Base-by-base conservation (phyloP, 2,888 invertebrate species). In the Meteorus cinctellus region DNA sequence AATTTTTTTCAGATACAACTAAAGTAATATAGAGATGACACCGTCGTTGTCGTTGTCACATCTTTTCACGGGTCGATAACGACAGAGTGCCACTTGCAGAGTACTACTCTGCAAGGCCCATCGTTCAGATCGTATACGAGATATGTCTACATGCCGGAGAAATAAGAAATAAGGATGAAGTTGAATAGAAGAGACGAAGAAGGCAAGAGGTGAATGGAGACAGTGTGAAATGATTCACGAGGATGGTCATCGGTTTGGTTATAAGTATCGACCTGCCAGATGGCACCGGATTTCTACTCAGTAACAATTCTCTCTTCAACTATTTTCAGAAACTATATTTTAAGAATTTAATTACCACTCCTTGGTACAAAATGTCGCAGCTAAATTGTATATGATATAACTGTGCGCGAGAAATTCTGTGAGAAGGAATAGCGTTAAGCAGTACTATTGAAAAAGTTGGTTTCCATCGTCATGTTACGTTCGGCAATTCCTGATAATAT, bases 241-340 rank as follows among this genome's bases (percentile, higher is more conserved):
- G 65, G 4, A 55, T 68, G 62, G 78, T 77, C 72, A 63, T 63
- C 63, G 31, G 62, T 62, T 55, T 63, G 63, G 72, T 63, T 48
- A 69, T 75, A 80, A 78, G 78, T 79, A 81, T 81, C 79, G 77
- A 81, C 78, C 78, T 80, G 80, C 77, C 81, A 80, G 78, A 79
- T 80, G 79, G 80, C 77, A 80, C 71, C 78, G 67, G 80, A 77
- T 75, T 62, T 76, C 76, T 60, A 66, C 60, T 75, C 72, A 27
- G 27, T 48, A 63, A 41, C 72, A 69, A 68, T 65, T 41, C 45
- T 66, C 60, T 70, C 68, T 76, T 77, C 73, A 74, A 78, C 80
- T 81, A 81, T 81, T 81, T 81, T 78, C 76, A 78, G 81, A 81
- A 78, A 79, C 77, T 80, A 79, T 81, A 81, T 81, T 81, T 81